Conservation (phyloP, 2,888 invertebrate genomes). For the Drosophila multiciliata region DNA sequence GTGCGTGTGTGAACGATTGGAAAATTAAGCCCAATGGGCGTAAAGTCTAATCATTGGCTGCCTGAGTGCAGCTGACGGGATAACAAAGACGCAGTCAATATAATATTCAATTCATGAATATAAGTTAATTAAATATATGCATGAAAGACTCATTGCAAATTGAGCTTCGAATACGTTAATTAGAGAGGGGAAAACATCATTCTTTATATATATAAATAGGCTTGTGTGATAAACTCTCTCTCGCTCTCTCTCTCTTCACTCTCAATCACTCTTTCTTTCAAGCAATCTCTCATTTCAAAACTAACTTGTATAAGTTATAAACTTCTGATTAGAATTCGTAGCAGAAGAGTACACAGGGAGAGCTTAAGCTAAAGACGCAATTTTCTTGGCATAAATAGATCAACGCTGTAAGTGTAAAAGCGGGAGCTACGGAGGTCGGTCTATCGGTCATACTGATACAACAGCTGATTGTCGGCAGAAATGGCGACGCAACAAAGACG, state of each 20-base stretch:
- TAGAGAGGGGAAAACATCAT: not conserved
- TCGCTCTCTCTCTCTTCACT: not conserved
- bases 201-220: not conserved
- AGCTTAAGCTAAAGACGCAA: conserved; percentile 30
- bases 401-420: not conserved
- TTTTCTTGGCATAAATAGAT: conserved; percentile 12
- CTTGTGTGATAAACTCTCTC: not conserved
- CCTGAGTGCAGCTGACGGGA: conserved; percentile 23
- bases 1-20: conserved; percentile 19
- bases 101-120: conserved; percentile 28
- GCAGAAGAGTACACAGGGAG: not conserved
- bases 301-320: not conserved
- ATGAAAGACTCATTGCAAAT: conserved; percentile 7
- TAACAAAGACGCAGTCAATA: conserved; percentile 30
- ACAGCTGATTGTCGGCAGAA: conserved; percentile 61
- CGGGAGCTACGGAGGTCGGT: not conserved
- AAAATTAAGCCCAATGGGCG: conserved; percentile 1
- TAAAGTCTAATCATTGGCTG: conserved; percentile 2
- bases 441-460: conserved; percentile 66
- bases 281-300: not conserved
- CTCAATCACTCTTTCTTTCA: not conserved
- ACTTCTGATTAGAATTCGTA: not conserved
- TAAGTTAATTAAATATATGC: conserved; percentile 8
- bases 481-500: conserved; percentile 55
- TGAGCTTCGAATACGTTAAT: conserved; percentile 8